phyloP scores from a whole-genome alignment of 1,140 invertebrate species.

The Myzus persicae region DNA sequence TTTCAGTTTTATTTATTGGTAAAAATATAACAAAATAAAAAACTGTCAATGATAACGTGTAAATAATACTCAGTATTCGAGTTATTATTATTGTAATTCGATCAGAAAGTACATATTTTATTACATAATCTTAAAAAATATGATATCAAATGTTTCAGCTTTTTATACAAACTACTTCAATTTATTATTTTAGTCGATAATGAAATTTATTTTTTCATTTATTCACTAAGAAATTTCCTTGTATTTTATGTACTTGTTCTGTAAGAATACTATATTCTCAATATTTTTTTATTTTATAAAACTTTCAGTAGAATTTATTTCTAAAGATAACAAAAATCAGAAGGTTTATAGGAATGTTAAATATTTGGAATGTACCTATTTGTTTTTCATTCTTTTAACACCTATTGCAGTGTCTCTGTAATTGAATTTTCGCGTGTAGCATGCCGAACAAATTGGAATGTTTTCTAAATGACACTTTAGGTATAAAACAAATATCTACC shows the following conservation, averaged over 20 bases:
- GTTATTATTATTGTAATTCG: not conserved
- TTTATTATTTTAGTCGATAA: not conserved
- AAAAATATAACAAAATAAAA: not conserved
- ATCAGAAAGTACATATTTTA: not conserved
- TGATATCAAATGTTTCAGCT: not conserved
- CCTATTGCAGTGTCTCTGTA: slow-evolving; percentile 18
- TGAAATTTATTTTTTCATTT: not conserved
- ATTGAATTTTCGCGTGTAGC: slow-evolving; percentile 4
- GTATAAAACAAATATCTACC: not conserved
- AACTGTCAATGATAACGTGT: not conserved
- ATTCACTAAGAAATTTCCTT: not conserved
- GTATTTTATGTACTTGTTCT: not conserved
- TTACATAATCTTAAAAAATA: not conserved
- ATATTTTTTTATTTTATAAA: not conserved
- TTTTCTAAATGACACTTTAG: slow-evolving; percentile 1
- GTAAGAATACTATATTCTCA: not conserved
- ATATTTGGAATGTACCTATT: not conserved
- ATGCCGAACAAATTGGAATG: slow-evolving; percentile 2
- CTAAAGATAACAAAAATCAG: not conserved
- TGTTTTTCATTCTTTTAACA: slow-evolving; percentile 10
- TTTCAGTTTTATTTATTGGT: not conserved
- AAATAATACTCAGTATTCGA: not conserved
- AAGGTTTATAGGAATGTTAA: not conserved
- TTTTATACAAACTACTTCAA: not conserved
- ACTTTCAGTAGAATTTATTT: not conserved